Conservation (phyloP, 2,888 invertebrate species). For the Tridacna gigas region DNA sequence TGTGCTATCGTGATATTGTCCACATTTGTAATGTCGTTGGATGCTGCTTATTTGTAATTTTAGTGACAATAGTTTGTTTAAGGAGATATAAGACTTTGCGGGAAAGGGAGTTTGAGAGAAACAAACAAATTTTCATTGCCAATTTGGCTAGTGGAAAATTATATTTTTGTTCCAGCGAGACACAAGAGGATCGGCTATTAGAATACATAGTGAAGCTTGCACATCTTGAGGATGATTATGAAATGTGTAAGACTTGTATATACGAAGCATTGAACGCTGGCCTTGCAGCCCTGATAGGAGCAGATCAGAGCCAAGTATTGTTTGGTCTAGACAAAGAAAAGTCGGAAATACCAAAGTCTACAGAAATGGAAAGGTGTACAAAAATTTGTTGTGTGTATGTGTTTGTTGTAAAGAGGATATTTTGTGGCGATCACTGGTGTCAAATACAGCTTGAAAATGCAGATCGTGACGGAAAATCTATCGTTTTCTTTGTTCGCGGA, state of each 20-base stretch:
- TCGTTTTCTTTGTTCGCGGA: too few relatives aligned
- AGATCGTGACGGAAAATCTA: too few relatives aligned
- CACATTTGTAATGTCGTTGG: not conserved
- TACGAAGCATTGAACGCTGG: not conserved
- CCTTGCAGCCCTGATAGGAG: not conserved
- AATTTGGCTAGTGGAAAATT: not conserved
- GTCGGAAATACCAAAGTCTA: not conserved
- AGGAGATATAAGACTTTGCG: not conserved
- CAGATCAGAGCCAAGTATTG: not conserved
- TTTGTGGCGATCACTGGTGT: slow-evolving; percentile 27
- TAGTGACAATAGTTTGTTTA: not conserved
- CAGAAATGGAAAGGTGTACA: slow-evolving; percentile 21
- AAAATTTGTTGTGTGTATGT: slow-evolving; percentile 4
- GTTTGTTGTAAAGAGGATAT: slow-evolving; percentile 10
- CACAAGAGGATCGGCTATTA: not conserved
- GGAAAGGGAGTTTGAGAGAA: not conserved
- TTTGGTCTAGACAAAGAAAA: slow-evolving; percentile 1
- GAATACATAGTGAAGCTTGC: not conserved
- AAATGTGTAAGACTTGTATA: not conserved
- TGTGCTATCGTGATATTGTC: not conserved
- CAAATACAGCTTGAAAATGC: slow-evolving; percentile 15
- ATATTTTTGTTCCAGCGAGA: not conserved
- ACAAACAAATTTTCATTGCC: not conserved
- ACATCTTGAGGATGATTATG: slow-evolving; percentile 8
- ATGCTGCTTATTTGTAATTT: not conserved